Evolutionary conservation across 2,888 invertebrate species (phyloP).

Genomic region (Conchocele bisecta): DNA sequence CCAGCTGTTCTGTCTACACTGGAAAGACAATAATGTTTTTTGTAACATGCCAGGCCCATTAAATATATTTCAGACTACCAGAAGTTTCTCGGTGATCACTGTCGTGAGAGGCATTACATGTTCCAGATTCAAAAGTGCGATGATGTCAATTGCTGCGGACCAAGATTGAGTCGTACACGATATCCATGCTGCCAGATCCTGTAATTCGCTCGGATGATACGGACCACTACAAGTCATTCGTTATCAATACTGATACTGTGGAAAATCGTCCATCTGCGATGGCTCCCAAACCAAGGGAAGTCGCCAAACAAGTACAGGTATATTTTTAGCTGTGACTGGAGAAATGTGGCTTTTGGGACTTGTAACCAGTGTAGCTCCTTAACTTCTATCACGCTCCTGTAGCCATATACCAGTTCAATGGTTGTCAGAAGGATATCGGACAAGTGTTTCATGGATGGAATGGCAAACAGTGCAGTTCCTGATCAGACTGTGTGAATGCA

Average conservation of each 20-base stretch:
- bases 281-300: not conserved
- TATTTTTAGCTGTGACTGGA: no score
- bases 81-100: not conserved
- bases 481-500: no score
- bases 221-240: conserved; percentile 6
- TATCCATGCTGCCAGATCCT: conserved; percentile 1
- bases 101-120: conserved; percentile 4
- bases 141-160: not conserved
- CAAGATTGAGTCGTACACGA: not conserved
- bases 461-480: no score
- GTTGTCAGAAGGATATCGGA: no score
- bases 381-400: no score
- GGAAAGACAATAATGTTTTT: no score
- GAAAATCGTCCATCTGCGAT: not conserved
- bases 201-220: not conserved
- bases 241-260: not conserved
- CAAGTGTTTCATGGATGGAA: no score
- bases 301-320: not conserved
- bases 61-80: not conserved
- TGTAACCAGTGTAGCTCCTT: no score
- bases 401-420: no score
- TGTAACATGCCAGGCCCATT: no score
- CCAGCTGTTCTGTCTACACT: no score
- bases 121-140: conserved; percentile 4
- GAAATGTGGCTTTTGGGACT: no score